A percentile compares a stretch with the other conserved stretches of the same genome.
Conservation (phyloP, 2,113 vertebrate genomes). For the Cyanoramphus novaezelandiae region DNA sequence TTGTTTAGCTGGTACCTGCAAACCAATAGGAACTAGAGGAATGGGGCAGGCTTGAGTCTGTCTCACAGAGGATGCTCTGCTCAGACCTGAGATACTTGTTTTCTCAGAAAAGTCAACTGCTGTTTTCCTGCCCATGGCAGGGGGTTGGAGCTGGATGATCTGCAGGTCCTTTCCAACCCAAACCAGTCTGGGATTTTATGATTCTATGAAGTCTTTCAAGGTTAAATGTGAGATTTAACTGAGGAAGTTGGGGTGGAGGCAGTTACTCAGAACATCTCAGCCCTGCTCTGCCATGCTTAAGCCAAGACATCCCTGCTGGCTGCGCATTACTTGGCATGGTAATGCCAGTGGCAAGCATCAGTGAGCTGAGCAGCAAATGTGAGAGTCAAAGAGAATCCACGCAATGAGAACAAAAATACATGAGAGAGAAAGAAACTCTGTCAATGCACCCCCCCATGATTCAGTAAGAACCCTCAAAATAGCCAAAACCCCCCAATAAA, state of each 20-base stretch:
- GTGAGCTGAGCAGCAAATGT: neutral
- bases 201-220: neutral
- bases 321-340: rapidly evolving
- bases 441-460: neutral
- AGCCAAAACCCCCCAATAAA: neutral
- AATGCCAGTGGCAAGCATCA: neutral
- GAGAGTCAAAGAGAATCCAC: neutral
- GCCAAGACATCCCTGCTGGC: neutral
- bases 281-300: neutral
- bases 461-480: neutral
- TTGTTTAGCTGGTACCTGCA: neutral
- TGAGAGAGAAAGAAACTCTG: neutral
- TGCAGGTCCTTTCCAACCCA: neutral
- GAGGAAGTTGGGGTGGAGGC: neutral
- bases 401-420: neutral
- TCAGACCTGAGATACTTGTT: neutral
- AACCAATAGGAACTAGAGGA: neutral
- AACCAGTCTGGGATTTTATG: neutral
- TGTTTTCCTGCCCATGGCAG: neutral
- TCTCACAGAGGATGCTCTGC: neutral
- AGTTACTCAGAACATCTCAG: neutral
- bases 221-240: neutral
- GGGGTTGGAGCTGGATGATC: neutral
- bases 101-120: neutral
- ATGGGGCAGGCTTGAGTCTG: neutral